These are phyloP conservation scores for Arge pagana DNA, from an alignment of 2,888 invertebrate genomes.

Conservation along the genomic window DNA sequence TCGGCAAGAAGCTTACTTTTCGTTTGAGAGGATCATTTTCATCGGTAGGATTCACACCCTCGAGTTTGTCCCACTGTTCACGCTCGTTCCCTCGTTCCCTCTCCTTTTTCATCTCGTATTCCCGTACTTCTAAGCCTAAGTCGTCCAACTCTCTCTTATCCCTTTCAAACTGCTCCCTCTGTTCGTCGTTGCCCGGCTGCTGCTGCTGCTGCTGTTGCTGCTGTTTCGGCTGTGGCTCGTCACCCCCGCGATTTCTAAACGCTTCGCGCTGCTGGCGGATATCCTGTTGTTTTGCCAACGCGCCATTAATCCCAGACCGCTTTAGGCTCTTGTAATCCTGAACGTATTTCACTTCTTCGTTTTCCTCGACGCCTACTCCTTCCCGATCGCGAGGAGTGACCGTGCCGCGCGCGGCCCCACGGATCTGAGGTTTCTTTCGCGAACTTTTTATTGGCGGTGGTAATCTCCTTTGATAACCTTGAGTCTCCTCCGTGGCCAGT, in stretches of 20 bases:
- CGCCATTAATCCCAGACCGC: neutral
- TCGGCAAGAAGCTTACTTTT: constrained; percentile 21
- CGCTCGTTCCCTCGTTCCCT: neutral
- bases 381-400: neutral
- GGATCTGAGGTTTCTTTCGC: neutral
- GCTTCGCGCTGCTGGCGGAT: neutral
- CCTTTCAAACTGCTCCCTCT: constrained; percentile 25
- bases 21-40: constrained; percentile 7
- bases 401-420: neutral
- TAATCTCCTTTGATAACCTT: neutral
- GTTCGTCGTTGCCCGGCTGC: constrained; percentile 12
- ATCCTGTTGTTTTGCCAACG: neutral
- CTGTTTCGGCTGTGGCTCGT: neutral
- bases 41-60: neutral
- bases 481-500: constrained; percentile 23
- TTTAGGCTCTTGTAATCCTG: constrained; percentile 14
- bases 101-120: constrained; percentile 20
- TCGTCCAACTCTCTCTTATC: constrained; percentile 28
- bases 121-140: constrained; percentile 27
- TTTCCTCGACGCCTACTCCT: neutral
- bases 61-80: constrained; percentile 1
- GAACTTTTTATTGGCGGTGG: constrained; percentile 10
- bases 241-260: neutral
- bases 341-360: constrained; percentile 5
- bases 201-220: neutral